Evolutionary conservation across 2,888 invertebrate genomes (phyloP).

Genomic region (Bugula neritina): DNA sequence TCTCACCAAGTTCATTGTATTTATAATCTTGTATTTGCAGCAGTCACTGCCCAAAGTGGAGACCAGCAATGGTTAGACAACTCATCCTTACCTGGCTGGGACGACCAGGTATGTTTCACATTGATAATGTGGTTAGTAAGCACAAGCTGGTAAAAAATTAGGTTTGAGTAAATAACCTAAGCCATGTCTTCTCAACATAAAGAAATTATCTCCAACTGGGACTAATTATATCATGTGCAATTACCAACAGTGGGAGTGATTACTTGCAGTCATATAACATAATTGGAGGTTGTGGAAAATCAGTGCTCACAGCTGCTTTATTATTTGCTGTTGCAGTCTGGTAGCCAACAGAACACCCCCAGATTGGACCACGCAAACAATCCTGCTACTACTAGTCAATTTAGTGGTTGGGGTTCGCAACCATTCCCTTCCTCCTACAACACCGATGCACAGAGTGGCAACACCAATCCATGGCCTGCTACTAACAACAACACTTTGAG

Average conservation of each 20-base stretch:
- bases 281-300: neutral
- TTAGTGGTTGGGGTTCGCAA: constrained; percentile 16
- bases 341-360: constrained; percentile 21
- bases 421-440: neutral
- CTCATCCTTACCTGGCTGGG: constrained; percentile 5
- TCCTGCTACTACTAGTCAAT: constrained; percentile 21
- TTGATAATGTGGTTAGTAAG: too few relatives aligned
- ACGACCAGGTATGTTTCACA: constrained; percentile 20
- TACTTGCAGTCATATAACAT: neutral
- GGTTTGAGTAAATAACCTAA: too few relatives aligned
- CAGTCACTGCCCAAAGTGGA: neutral
- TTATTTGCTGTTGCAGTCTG: constrained; percentile 11
- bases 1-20: too few relatives aligned
- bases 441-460: neutral
- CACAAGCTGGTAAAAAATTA: too few relatives aligned
- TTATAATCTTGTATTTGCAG: neutral
- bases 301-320: too few relatives aligned
- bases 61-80: constrained; percentile 17
- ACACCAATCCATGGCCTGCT: neutral
- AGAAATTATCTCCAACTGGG: neutral
- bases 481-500: constrained; percentile 13
- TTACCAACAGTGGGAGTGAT: neutral
- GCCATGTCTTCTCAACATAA: too few relatives aligned
- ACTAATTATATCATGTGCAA: neutral
- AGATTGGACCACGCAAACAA: constrained; percentile 11